A percentile compares a stretch with the other conserved stretches of the same genome.
phyloP scores from a whole-genome alignment of 2,797 vertebrate genomes.

The Falco peregrinus region DNA sequence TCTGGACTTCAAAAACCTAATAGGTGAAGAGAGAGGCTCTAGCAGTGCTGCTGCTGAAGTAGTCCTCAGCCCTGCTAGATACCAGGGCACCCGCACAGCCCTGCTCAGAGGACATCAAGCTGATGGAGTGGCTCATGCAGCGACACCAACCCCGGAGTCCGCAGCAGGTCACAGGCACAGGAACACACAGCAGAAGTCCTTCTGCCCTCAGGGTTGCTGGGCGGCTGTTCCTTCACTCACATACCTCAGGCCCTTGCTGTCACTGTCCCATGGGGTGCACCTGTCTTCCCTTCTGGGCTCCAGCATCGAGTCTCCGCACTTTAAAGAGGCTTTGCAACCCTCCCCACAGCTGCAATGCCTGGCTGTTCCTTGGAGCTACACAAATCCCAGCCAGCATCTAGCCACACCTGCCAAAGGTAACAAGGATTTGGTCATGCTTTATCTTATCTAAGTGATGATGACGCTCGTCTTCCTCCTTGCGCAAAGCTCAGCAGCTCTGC shows the following conservation, averaged over 20 bases:
- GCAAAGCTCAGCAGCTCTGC: conserved; percentile 26
- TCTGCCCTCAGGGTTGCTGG: background rate
- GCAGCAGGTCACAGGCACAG: background rate
- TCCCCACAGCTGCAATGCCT: background rate
- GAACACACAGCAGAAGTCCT: background rate
- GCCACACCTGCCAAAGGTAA: background rate
- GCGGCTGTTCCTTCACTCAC: background rate
- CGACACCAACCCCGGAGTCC: background rate
- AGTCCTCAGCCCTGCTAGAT: background rate
- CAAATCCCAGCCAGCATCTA: background rate
- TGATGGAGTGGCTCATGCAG: background rate
- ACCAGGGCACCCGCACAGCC: background rate
- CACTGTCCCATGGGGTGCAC: background rate
- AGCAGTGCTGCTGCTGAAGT: background rate
- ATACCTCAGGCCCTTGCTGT: background rate
- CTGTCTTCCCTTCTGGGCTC: background rate
- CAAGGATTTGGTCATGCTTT: background rate
- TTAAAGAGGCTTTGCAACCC: background rate
- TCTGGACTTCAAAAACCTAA: background rate
- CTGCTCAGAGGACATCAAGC: background rate
- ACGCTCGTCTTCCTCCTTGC: background rate
- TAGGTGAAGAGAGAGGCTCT: background rate
- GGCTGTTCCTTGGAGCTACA: background rate
- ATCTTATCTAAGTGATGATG: background rate
- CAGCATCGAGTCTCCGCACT: background rate